Evolutionary conservation across 2,888 invertebrate species (phyloP).

Genomic region (Phyto melanocephala): DNA sequence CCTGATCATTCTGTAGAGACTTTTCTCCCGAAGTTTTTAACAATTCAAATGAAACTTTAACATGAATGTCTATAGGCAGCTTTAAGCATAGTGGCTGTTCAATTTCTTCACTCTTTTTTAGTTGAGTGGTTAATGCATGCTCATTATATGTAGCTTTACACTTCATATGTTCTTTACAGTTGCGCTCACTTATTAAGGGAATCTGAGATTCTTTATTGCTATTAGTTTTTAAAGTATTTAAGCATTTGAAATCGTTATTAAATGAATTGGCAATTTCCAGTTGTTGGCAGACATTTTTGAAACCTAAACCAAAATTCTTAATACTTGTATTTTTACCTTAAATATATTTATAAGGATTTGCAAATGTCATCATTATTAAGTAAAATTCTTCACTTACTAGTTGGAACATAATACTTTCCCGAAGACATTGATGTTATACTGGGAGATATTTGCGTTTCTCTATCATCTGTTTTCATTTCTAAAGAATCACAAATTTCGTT

Average conservation of each 20-base stretch:
- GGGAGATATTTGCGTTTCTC: constrained; percentile 6
- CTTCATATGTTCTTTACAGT: not conserved
- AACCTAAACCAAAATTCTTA: not conserved
- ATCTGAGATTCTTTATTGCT: not conserved
- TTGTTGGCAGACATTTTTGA: not conserved
- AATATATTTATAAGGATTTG: too few relatives aligned
- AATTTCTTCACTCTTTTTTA: not conserved
- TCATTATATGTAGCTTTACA: not conserved
- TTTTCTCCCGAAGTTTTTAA: not conserved
- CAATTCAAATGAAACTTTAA: constrained; percentile 3
- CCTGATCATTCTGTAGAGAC: not conserved
- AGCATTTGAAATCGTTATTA: not conserved
- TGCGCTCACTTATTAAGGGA: not conserved
- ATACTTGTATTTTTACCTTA: too few relatives aligned
- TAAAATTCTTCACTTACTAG: constrained; percentile 46
- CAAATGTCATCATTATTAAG: too few relatives aligned
- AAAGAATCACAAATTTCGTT: not conserved
- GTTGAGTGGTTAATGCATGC: not conserved
- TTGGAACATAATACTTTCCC: not conserved
- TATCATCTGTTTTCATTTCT: not conserved
- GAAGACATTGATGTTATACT: not conserved
- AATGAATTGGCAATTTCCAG: constrained; percentile 10
- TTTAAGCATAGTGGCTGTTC: not conserved
- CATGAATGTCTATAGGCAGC: constrained; percentile 45
- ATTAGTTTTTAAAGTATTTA: not conserved